phyloP scores from a whole-genome alignment of 1,140 invertebrate genomes.

The Conopomorpha cramerella region DNA sequence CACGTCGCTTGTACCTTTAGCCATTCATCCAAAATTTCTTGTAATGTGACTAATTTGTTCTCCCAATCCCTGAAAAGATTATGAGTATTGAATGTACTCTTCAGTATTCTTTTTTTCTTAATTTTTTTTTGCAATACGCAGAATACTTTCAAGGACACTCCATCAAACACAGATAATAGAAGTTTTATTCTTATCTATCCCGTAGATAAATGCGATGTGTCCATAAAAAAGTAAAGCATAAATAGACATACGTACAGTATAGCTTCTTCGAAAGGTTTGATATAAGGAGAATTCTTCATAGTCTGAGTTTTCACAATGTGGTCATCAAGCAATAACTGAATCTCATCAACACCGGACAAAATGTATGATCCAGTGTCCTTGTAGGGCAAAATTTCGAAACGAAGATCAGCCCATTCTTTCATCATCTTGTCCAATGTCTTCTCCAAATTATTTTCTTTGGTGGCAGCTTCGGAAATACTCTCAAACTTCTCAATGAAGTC shows the following conservation, averaged over 20 bases:
- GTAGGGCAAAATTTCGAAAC: conserved; percentile 78
- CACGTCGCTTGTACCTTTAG: conserved; percentile 94
- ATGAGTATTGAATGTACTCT: no score
- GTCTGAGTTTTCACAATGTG: conserved; percentile 97
- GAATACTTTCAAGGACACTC: no score
- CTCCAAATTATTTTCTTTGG: conserved; percentile 93
- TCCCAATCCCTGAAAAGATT: conserved; percentile 72
- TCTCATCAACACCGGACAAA: conserved; percentile 90
- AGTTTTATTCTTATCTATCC: no score
- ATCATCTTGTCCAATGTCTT: conserved; percentile 90
- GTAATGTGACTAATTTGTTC: conserved; percentile 73
- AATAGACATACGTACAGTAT: conserved; percentile 76
- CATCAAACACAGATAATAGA: no score
- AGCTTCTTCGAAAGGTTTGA: conserved; percentile 89
- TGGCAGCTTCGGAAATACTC: conserved; percentile 90
- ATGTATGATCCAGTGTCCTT: conserved; percentile 91
- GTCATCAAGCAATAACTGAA: conserved; percentile 92
- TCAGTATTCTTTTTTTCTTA: no score
- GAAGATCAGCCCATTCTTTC: conserved; percentile 87
- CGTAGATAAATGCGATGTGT: no score
- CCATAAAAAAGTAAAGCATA: no score
- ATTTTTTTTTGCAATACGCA: no score
- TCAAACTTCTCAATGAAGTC: conserved; percentile 93
- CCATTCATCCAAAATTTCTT: conserved; percentile 96
- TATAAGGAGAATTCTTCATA: conserved; percentile 96